Evolutionary conservation across 2,888 invertebrate genomes (phyloP).

Genomic region (Drosophila mettleri): DNA sequence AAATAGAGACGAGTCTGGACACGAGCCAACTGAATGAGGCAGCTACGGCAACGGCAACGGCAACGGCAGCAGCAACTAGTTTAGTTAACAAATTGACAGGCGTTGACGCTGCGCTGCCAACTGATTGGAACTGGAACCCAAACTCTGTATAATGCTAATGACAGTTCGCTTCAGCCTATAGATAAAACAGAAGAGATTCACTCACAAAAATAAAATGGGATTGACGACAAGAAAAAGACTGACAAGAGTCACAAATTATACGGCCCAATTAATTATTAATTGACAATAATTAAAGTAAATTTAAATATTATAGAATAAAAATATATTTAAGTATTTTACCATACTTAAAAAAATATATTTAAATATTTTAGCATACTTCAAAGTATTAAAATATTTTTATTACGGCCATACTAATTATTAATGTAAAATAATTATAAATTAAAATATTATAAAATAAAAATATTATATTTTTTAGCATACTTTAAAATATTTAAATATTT

Average conservation of each 20-base stretch:
- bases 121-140: constrained; percentile 45
- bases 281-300: too few relatives aligned
- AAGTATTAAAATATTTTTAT: too few relatives aligned
- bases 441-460: too few relatives aligned
- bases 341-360: too few relatives aligned
- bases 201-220: neutral
- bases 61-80: constrained; percentile 2
- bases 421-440: too few relatives aligned
- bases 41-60: neutral
- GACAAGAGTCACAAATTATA: neutral
- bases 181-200: neutral
- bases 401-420: too few relatives aligned
- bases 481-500: too few relatives aligned
- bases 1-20: constrained; percentile 21
- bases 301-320: too few relatives aligned
- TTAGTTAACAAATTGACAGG: constrained; percentile 26
- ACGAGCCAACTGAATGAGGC: neutral
- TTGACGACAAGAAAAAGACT: neutral
- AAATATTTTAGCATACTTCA: too few relatives aligned
- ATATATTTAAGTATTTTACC: too few relatives aligned
- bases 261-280: neutral
- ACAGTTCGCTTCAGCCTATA: constrained; percentile 1
- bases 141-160: constrained; percentile 18
- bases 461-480: too few relatives aligned
- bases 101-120: constrained; percentile 28